These are phyloP conservation scores for Amiota mariae DNA, from an alignment of 2,888 invertebrate genomes.

Conservation along the genomic window DNA sequence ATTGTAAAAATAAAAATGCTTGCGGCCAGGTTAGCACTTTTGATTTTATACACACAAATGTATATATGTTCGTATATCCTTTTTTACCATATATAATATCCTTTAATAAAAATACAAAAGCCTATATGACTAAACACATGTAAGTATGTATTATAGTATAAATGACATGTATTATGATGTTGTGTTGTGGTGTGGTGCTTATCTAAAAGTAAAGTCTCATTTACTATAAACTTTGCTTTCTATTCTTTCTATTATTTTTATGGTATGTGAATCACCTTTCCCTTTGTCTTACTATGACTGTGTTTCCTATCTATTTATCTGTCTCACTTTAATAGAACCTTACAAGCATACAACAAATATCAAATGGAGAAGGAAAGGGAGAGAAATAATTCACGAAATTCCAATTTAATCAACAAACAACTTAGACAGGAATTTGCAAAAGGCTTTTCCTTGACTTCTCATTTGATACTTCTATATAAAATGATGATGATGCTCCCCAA, in stretches of 20 bases:
- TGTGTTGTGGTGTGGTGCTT: too few species aligned
- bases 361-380: too few species aligned
- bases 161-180: too few species aligned
- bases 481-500: too few species aligned
- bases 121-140: neutral
- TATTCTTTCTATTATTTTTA: too few species aligned
- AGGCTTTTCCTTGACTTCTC: neutral
- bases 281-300: conserved; percentile 11
- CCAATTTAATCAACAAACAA: conserved; percentile 15
- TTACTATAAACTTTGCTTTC: neutral
- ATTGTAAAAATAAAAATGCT: conserved; percentile 28
- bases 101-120: neutral
- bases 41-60: neutral
- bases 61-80: neutral
- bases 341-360: too few species aligned
- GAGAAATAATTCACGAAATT: conserved; percentile 2
- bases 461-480: neutral
- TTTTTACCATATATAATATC: neutral
- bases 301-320: neutral
- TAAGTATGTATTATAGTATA: too few species aligned
- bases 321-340: too few species aligned
- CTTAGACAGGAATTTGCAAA: neutral
- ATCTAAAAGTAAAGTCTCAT: too few species aligned
- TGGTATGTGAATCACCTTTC: too few species aligned
- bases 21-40: conserved; percentile 18